Evolutionary conservation across 1,140 invertebrate genomes (phyloP), one percentile per base, ranked within the genome.

Genomic region (Penaeus indicus): DNA sequence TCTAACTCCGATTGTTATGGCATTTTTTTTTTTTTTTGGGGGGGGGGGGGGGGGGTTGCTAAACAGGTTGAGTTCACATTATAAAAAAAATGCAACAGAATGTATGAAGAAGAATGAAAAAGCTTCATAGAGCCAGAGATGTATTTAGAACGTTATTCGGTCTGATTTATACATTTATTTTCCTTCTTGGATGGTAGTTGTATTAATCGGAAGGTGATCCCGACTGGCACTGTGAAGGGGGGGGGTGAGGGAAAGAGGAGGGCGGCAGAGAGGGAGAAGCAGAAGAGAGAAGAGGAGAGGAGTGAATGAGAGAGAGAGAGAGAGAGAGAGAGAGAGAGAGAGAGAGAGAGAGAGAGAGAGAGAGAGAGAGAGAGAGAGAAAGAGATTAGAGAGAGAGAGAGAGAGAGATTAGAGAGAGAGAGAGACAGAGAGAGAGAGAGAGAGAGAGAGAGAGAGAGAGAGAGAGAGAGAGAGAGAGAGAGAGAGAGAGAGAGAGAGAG

Each of bases 381-480:
- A 42, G 38, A 8, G 7, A 8, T 3, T 0, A 42, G 38, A 42
- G 38, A 42, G 38, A 42, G 38, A 4, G 38, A 42, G 38, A 42
- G 38, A 42, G 38, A 42, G 38, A 38, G 38, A 38, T 38, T 38
- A 38, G 38, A 42, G 38, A 42, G 38, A 42, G 38, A 42, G 38
- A 42, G 38, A 42, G 38, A 0, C 0, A 42, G 7, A 8, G 7
- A 8, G n/a, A 78, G 27, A 32, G 32, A 8, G 10, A 3, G 38
- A 16, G 22, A 27, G 21, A 78, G 7, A 78, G 4, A 19, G 27
- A 32, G n/a, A 27, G n/a, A 77, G 32, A 21, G 75, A 67, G 64
- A 67, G 64, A 67, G 64, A 67, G 64, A 67, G 64, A 67, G 64
- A 67, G 64, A 67, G 64, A 67, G 64, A 67, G 64, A 18, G 18